Evolutionary conservation across 35 echinoderm and acorn worm genomes (phyloP).

Genomic region (Heliocidaris tuberculata): DNA sequence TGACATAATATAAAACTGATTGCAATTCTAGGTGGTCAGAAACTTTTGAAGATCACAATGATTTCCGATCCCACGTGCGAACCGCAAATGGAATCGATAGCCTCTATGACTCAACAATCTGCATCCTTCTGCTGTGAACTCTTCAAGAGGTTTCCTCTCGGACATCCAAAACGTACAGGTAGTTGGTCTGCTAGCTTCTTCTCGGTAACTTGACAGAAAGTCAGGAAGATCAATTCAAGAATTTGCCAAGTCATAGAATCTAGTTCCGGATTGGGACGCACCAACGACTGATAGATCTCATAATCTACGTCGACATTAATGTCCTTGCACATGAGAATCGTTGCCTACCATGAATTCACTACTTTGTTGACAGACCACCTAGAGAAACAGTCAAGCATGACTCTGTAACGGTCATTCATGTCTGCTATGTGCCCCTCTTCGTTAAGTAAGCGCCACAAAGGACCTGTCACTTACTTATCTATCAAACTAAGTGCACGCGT

Average conservation of each 20-base stretch:
- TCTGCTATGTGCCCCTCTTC: constrained; percentile 35
- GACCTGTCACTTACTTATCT: neutral
- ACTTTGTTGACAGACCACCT: constrained; percentile 48
- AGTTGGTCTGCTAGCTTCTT: too few relatives aligned
- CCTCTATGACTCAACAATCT: too few relatives aligned
- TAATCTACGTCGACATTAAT: constrained; percentile 2
- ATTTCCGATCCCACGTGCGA: too few relatives aligned
- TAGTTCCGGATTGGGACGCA: too few relatives aligned
- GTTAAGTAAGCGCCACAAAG: neutral
- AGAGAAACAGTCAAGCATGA: constrained; percentile 41
- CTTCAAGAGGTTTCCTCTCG: too few relatives aligned
- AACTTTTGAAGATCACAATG: too few relatives aligned
- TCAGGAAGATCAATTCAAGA: too few relatives aligned
- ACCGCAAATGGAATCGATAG: too few relatives aligned
- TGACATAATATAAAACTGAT: too few relatives aligned
- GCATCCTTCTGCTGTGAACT: too few relatives aligned
- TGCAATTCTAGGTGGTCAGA: too few relatives aligned
- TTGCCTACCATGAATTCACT: constrained; percentile 54
- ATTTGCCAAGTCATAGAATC: neutral
- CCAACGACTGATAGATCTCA: neutral
- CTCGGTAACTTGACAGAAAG: too few relatives aligned
- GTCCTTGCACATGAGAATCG: constrained; percentile 47
- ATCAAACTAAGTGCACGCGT: neutral
- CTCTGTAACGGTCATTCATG: constrained; percentile 53
- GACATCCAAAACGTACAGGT: neutral